Evolutionary conservation across 2,113 vertebrate genomes (phyloP), one percentile per base, ranked within the genome.

Genomic region (Petrocephalus microphthalmus): DNA sequence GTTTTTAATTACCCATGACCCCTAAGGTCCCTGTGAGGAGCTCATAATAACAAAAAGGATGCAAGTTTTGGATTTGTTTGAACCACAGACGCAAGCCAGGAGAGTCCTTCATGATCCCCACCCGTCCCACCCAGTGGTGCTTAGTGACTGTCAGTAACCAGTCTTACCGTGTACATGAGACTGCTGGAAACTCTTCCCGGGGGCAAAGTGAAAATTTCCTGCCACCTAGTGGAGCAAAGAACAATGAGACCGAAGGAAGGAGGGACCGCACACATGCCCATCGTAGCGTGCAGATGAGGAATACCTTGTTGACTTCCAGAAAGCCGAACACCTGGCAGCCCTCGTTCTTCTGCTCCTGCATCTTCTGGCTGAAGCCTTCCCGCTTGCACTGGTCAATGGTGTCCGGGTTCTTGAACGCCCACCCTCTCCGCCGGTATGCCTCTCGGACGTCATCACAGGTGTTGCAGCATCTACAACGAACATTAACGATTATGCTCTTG

Each of bases 301-400:
- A n/a, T 90, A 95, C 98, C 97, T 99, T 99, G 94, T 99, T 99
- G 92, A 99, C 98, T 90, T 99, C 98, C 84, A 99, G 94, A 94
- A 99, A 97, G 54, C 98, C 98, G 1, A 98, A 99, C 0, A 99
- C 97, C 92, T 97, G 96, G 92, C 98, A 99, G 85, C 98, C 98
- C 90, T 99, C 98, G 0, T 99, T 98, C 95, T 99, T 99, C 95
- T 99, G 98, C 90, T 99, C 98, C 93, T 99, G 97, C 97, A 99
- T 98, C 95, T 97, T 99, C 94, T 99, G 97, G 54, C 97, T 97
- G 93, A 99, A 99, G 20, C 98, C 98, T 91, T 99, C 98, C 87
- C 98, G 95, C 91, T 96, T 97, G 91, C 98, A 99, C 93, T 99
- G 98, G 92, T 98, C 98, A 57, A 99, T 99, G 84, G 96, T 98